These are phyloP conservation scores for Tringa solitaria DNA, from an alignment of 2,113 vertebrate species.

Conservation along the genomic window DNA sequence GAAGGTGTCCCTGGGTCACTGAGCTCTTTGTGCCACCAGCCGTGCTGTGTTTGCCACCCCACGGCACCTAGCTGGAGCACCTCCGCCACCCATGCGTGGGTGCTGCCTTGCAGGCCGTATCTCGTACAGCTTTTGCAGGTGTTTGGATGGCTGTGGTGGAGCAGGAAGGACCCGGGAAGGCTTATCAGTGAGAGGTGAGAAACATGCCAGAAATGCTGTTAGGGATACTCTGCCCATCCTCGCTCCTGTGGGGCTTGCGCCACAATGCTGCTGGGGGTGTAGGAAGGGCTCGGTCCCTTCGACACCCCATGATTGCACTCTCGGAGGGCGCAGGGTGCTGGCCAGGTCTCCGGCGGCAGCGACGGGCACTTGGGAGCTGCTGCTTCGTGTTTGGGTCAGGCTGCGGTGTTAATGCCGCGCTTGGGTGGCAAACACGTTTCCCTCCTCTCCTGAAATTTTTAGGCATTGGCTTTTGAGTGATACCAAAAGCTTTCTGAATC, in stretches of 20 bases:
- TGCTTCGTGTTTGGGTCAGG: accelerated
- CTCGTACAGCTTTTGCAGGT: not conserved
- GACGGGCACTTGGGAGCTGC: not conserved
- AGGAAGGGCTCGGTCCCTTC: not conserved
- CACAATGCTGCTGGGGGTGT: not conserved
- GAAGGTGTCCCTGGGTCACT: not conserved
- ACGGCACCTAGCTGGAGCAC: not conserved
- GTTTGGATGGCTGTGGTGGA: not conserved
- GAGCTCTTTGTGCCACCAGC: not conserved
- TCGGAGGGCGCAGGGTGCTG: not conserved
- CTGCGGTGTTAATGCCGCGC: accelerated
- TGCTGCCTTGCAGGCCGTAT: not conserved
- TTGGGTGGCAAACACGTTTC: accelerated
- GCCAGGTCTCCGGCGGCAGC: not conserved
- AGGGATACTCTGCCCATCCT: not conserved
- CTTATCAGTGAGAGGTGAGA: not conserved
- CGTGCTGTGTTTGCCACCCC: not conserved
- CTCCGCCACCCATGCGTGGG: accelerated
- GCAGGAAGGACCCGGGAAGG: not conserved
- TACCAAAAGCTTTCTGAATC: not conserved
- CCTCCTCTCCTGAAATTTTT: not conserved
- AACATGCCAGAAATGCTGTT: not conserved
- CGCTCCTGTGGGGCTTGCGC: not conserved
- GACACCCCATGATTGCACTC: not conserved
- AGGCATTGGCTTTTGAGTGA: not conserved